These are phyloP conservation scores for Venustoraphidia nigricollis DNA, from an alignment of 2,888 invertebrate species.

Conservation along the genomic window DNA sequence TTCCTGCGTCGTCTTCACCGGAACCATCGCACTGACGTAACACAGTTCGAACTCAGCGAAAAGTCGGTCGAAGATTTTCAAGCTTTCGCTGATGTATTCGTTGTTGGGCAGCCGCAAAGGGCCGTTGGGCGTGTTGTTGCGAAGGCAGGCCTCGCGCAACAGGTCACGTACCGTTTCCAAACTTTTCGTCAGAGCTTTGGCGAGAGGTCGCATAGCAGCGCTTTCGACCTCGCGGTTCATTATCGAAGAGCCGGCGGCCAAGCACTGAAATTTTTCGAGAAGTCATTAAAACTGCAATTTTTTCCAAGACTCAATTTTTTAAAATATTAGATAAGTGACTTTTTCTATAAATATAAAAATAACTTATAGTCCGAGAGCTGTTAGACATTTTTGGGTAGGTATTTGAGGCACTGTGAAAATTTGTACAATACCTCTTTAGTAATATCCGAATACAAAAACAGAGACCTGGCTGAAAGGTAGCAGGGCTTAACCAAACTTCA, in stretches of 20 bases:
- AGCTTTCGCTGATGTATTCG: constrained; percentile 51
- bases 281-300: no score
- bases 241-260: constrained; percentile 96
- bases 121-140: constrained; percentile 43
- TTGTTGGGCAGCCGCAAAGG: constrained; percentile 38
- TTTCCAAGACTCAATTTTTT: no score
- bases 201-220: constrained; percentile 89
- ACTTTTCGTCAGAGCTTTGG: constrained; percentile 91
- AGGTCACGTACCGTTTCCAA: constrained; percentile 83
- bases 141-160: constrained; percentile 73
- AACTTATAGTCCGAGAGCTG: no score
- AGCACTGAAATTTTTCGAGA: constrained; percentile 45
- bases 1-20: constrained; percentile 90
- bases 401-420: no score
- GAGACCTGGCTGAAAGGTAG: no score
- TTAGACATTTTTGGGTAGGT: no score
- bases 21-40: constrained; percentile 99
- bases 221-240: constrained; percentile 95
- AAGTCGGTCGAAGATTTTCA: constrained; percentile 81
- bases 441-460: no score
- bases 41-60: constrained; percentile 97
- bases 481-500: no score
- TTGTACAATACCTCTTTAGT: no score
- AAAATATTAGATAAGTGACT: no score
- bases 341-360: no score